Evolutionary conservation across 2,888 invertebrate species (phyloP), one percentile per base, ranked within the genome.

Genomic region (Tuberolachnus salignus): DNA sequence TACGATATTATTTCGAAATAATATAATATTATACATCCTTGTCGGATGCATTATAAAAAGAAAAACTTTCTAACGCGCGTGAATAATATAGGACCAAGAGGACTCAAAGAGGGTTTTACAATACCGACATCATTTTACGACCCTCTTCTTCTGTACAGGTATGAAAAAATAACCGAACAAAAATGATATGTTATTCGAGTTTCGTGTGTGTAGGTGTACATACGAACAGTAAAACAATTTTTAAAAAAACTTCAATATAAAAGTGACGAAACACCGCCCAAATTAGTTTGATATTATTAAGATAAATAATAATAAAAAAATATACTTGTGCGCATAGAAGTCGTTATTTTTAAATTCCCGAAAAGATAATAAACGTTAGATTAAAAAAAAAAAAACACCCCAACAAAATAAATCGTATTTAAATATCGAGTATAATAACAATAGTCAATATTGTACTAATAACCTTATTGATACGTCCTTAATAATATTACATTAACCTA

Each of bases 111-210:
- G n/a, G n/a, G 42, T 55, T 55, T 69, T 70, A 55, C 42, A 55
- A 42, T 26, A 14, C 34, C 51, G 14, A 67, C 69, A 19, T 70
- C 69, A 19, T 70, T 70, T 70, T 70, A 70, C 21, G 69, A 70
- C 49, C 42, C 10, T 21, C 63, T 6, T 13, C 59, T 26, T 9
- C 16, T 26, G 8, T 26, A 23, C 23, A 59, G 26, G 34, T 34
- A 34, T 34, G 6, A 6, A 34, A 34, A 34, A 34, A 34, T 34
- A 34, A 34, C 34, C 34, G 34, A 34, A 34, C 34, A 34, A 34
- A 34, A 34, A 6, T 59, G 23, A 67, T 44, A 11, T 19, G 21
- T n/a, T 26, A 66, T 26, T 66, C 34, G 46, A 6, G 16, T 26
- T 67, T 51, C 6, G 13, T 51, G 26, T 51, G 26, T 19, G n/a